phyloP scores from a whole-genome alignment of 2,797 vertebrate genomes.

The Pseudotriccus pelzelni region DNA sequence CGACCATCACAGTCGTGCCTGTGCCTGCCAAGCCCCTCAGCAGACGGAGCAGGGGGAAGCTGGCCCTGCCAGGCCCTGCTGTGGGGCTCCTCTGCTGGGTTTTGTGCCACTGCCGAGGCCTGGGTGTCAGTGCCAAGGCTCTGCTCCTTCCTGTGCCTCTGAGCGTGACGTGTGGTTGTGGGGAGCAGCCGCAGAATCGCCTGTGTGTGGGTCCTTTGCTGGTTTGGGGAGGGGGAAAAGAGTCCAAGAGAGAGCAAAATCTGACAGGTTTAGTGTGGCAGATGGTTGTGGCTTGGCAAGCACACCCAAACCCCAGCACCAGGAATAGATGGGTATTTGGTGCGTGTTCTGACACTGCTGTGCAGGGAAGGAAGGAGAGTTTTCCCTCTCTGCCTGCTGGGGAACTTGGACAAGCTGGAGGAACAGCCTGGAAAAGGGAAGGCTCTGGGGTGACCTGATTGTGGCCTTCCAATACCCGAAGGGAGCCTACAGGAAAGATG shows the following conservation, averaged over 20 bases:
- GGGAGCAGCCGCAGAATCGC: neutral
- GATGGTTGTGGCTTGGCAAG: conserved; percentile 46
- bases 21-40: neutral
- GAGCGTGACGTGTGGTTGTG: neutral
- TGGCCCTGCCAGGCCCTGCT: neutral
- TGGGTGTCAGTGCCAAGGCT: neutral
- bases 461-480: neutral
- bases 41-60: neutral
- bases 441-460: neutral
- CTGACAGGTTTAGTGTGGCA: neutral
- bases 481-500: neutral
- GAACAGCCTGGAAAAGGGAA: neutral
- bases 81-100: neutral
- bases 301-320: neutral
- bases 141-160: neutral
- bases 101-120: neutral
- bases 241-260: neutral
- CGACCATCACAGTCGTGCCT: neutral
- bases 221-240: neutral
- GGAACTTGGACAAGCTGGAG: neutral
- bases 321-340: neutral
- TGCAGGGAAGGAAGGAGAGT: neutral
- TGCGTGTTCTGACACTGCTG: neutral
- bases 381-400: neutral
- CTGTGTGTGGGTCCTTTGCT: neutral